Evolutionary conservation across 2,797 vertebrate genomes (phyloP).

Genomic region (Molossus molossus): DNA sequence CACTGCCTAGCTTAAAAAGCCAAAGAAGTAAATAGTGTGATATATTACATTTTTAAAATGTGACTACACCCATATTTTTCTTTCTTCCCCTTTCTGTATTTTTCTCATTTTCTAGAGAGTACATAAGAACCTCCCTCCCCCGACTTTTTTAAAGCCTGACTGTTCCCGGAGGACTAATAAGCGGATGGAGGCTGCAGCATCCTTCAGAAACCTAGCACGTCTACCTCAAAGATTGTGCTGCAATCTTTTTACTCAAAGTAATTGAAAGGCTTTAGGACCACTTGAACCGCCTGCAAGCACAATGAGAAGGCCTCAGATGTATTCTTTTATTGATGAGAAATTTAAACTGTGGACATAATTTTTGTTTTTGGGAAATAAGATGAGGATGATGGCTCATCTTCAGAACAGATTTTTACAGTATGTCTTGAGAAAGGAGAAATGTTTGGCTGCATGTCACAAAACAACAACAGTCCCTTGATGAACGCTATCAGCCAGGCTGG

Average conservation of each 20-base stretch:
- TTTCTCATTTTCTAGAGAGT: constrained; percentile 66
- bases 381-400: neutral
- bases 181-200: neutral
- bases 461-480: constrained; percentile 73
- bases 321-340: constrained; percentile 63
- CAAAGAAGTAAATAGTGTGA: neutral
- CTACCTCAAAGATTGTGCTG: constrained; percentile 19
- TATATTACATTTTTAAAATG: neutral
- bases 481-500: constrained; percentile 86
- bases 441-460: neutral
- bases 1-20: neutral
- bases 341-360: constrained; percentile 38
- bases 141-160: constrained; percentile 78
- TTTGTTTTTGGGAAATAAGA: neutral
- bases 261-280: constrained; percentile 75
- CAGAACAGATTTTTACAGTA: constrained; percentile 6
- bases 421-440: constrained; percentile 2
- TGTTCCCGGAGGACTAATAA: constrained; percentile 44
- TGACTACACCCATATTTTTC: constrained; percentile 37
- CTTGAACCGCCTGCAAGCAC: constrained; percentile 48
- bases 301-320: constrained; percentile 67
- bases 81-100: constrained; percentile 46
- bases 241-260: constrained; percentile 60
- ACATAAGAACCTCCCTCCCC: constrained; percentile 57
- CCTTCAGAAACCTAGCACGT: constrained; percentile 68